Evolutionary conservation across 2,888 invertebrate genomes (phyloP), one percentile per base, ranked within the genome.

Genomic region (Tortricodes alternella): DNA sequence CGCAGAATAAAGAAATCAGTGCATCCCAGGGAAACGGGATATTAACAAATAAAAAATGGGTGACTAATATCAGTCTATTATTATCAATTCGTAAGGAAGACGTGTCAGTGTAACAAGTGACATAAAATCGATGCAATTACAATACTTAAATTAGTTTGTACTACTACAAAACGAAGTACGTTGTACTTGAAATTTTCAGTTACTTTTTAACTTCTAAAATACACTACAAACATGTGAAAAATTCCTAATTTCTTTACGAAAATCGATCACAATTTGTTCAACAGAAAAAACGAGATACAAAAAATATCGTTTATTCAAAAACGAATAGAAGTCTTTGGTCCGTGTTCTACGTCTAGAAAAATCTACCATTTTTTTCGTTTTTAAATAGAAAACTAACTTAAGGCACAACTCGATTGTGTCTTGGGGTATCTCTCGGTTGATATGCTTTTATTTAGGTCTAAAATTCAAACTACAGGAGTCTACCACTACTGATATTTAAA

Each of bases 331-430:
- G 55, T 76, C 65, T 75, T 88, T 89, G 89, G 89, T 89, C 89
- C 89, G 76, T 83, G 73, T 70, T 71, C 84, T 85, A 82, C 78
- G 70, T 70, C 79, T 74, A 74, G 66, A 72, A 66, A 63, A 72
- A 65, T 66, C 70, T 71, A 72, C 74, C 65, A 63, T 65, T 68
- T 69, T 66, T 59, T 67, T 67, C 27, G 65, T 61, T 55, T 67
- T 60, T 60, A 65, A 69, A 70, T 71, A 70, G 68, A 73, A 81
- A 80, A 74, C 68, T 71, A 80, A 75, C 71, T 63, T 86, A 89
- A 89, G 88, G 88, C 89, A 88, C 89, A 86, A 84, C 73, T 73
- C 65, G 65, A 74, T 84, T 85, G 88, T 88, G 89, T 86, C 87
- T 83, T 68, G 58, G 68, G 68, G 73, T 67, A 38, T 76, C 73